phyloP scores from a whole-genome alignment of 2,113 vertebrate species.

The Mesitornis unicolor region DNA sequence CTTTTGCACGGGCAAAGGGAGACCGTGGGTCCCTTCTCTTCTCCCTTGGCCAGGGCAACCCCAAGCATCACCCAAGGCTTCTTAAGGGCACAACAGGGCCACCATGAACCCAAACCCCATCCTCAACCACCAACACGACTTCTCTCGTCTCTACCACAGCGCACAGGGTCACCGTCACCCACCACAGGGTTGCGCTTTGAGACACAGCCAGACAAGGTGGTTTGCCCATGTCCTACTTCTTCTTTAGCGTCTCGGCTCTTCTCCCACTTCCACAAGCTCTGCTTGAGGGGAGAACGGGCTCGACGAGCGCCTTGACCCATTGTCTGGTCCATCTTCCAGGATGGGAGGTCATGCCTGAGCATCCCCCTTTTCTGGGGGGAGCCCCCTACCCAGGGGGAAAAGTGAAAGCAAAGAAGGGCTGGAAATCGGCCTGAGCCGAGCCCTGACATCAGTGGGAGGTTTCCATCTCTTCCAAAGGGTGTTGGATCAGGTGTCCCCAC shows the following conservation, averaged over 20 bases:
- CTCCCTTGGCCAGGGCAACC: neutral
- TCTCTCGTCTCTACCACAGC: neutral
- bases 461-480: neutral
- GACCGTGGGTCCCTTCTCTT: neutral
- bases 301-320: rapidly evolving
- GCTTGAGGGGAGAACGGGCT: rapidly evolving
- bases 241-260: neutral
- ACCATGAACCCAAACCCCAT: neutral
- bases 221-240: neutral
- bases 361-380: neutral
- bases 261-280: neutral
- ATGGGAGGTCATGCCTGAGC: neutral
- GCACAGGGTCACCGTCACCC: neutral
- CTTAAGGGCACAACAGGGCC: neutral
- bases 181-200: neutral
- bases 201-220: neutral
- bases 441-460: neutral
- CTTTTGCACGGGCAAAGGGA: rapidly evolving
- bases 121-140: rapidly evolving
- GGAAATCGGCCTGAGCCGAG: neutral
- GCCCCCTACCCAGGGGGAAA: neutral
- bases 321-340: neutral
- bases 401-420: neutral
- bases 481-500: neutral
- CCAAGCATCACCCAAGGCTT: neutral